Evolutionary conservation across 2,888 invertebrate genomes (phyloP).

Genomic region (Ditylenchus weischeri): DNA sequence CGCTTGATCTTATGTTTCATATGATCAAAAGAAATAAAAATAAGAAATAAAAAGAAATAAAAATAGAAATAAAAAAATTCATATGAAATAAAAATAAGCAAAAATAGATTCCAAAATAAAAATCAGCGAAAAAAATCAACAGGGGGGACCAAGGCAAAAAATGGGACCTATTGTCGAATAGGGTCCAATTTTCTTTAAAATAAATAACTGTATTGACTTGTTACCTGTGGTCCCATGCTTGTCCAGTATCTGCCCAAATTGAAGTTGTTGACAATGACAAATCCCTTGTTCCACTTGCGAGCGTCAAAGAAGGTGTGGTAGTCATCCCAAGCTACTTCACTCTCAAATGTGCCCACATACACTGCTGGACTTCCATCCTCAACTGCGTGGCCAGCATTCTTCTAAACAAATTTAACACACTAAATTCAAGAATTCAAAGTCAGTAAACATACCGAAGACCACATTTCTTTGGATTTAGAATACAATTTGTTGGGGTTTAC

Average conservation of each 20-base stretch:
- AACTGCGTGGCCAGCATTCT: background rate
- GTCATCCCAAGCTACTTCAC: slow-evolving; percentile 8
- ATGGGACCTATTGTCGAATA: too few species aligned
- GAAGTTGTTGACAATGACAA: slow-evolving; percentile 63
- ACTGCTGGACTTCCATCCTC: slow-evolving; percentile 1
- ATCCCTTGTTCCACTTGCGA: slow-evolving; percentile 60
- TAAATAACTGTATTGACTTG: too few species aligned
- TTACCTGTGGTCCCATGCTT: slow-evolving; percentile 63
- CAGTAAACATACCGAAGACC: too few species aligned
- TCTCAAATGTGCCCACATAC: slow-evolving; percentile 11
- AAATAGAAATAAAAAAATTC: too few species aligned
- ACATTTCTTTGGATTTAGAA: background rate
- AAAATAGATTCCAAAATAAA: too few species aligned
- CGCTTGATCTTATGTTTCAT: too few species aligned
- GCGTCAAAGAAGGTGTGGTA: slow-evolving; percentile 50
- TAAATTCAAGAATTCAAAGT: background rate
- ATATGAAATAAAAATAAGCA: too few species aligned
- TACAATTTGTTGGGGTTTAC: slow-evolving; percentile 28
- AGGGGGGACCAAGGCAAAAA: too few species aligned
- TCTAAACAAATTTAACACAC: background rate
- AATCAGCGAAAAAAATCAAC: too few species aligned
- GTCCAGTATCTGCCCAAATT: slow-evolving; percentile 67
- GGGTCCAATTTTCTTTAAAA: too few species aligned
- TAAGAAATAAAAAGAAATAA: too few species aligned
- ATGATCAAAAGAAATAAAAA: too few species aligned